Evolutionary conservation across 2,113 vertebrate species (phyloP).

Genomic region (Thalassarche chlororhynchos): DNA sequence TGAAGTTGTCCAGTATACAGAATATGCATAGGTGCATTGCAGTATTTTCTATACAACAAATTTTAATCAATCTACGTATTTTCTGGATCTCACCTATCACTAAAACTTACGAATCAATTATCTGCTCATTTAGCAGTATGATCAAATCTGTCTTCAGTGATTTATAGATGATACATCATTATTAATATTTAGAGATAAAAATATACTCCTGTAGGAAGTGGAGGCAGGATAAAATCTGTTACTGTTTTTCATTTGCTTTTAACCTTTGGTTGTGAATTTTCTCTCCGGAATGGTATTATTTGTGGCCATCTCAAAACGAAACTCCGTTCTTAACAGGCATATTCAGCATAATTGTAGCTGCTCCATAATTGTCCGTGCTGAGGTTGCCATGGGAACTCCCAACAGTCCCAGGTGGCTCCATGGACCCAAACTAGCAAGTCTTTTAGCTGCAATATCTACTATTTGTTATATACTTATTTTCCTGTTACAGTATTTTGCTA

Average conservation of each 20-base stretch:
- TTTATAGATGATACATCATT: slow-evolving; percentile 36
- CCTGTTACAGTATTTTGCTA: neutral
- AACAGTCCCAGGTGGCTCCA: slow-evolving; percentile 24
- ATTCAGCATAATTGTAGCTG: slow-evolving; percentile 39
- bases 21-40: neutral
- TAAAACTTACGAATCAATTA: neutral
- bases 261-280: neutral
- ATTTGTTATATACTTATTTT: neutral
- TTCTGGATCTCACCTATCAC: neutral
- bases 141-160: neutral
- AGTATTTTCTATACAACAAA: neutral
- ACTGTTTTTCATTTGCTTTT: slow-evolving; percentile 25
- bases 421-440: slow-evolving; percentile 34
- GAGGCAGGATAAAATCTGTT: slow-evolving; percentile 57
- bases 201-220: slow-evolving; percentile 41
- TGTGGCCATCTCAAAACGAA: neutral
- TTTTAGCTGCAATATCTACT: neutral
- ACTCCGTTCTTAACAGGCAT: neutral
- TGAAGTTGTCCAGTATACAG: neutral
- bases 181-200: slow-evolving; percentile 51
- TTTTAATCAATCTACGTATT: neutral
- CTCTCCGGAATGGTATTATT: neutral
- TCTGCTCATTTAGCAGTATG: neutral
- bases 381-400: slow-evolving; percentile 70
- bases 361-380: slow-evolving; percentile 18